Conservation (phyloP, 2,113 vertebrate species). For the Semicossyphus pulcher region DNA sequence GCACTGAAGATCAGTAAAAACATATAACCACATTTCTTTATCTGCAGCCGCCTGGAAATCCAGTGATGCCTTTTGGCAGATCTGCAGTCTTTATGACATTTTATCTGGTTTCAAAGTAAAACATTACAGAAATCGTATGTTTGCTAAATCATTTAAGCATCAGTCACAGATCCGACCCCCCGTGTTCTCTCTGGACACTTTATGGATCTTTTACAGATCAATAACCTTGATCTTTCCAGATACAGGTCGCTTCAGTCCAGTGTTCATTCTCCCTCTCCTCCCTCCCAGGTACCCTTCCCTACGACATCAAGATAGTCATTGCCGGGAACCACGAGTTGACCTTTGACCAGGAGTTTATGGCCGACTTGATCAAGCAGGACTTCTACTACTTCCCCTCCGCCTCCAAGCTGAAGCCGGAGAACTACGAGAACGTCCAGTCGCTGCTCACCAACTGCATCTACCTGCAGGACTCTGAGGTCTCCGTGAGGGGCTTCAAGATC, state of each 20-base stretch:
- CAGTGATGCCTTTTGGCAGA: no score
- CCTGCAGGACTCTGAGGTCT: constrained; percentile 97
- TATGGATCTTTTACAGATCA: no score
- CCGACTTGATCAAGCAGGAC: constrained; percentile 98
- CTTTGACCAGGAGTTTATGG: constrained; percentile 99
- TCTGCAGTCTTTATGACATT: no score
- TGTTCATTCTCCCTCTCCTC: neutral
- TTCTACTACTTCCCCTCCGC: constrained; percentile 98
- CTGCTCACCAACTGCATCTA: constrained; percentile 98
- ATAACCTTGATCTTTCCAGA: neutral
- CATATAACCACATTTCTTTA: no score
- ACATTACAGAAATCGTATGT: no score
- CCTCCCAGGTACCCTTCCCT: constrained; percentile 90
- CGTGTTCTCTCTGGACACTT: no score
- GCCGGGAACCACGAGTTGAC: constrained; percentile 98
- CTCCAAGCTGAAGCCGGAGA: constrained; percentile 97
- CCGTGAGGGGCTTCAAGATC: constrained; percentile 92
- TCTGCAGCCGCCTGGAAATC: no score
- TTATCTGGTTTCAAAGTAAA: no score
- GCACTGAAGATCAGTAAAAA: no score
- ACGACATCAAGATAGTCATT: constrained; percentile 97
- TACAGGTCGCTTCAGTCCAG: no score
- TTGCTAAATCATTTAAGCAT: no score
- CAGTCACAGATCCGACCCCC: no score
- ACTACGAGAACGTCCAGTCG: constrained; percentile 96